Evolutionary conservation across 2,113 vertebrate species (phyloP).

Genomic region (Pristiophorus japonicus): DNA sequence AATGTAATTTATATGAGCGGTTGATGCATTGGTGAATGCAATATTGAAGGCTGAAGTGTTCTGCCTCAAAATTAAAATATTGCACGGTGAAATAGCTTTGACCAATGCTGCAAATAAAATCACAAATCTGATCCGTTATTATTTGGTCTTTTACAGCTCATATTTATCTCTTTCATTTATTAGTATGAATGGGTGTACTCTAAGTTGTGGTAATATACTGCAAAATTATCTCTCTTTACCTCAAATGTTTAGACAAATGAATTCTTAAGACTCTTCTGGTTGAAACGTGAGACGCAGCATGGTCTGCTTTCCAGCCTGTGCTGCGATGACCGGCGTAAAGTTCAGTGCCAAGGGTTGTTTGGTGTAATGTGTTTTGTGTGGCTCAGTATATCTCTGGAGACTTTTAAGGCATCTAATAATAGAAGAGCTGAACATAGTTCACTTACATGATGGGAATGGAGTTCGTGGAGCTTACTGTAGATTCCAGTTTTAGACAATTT

Average conservation of each 20-base stretch:
- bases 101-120: background rate
- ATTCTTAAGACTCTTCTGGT: too few species aligned
- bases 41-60: background rate
- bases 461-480: conserved; percentile 28
- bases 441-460: conserved; percentile 20
- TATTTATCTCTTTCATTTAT: background rate
- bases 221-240: background rate
- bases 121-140: background rate
- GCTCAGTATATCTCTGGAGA: background rate
- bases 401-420: conserved; percentile 17
- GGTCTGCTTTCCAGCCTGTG: background rate
- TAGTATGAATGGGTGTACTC: too few species aligned
- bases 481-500: background rate
- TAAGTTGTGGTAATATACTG: background rate
- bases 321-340: too few species aligned
- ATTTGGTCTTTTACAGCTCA: background rate
- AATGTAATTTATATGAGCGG: background rate
- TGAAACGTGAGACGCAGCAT: background rate
- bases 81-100: background rate
- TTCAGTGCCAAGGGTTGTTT: background rate
- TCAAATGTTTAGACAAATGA: background rate
- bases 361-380: conserved; percentile 21
- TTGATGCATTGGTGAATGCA: background rate
- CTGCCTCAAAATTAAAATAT: background rate
- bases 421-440: background rate